phyloP scores from a whole-genome alignment of 2,113 vertebrate genomes.

The Chascanopsetta lugubris region DNA sequence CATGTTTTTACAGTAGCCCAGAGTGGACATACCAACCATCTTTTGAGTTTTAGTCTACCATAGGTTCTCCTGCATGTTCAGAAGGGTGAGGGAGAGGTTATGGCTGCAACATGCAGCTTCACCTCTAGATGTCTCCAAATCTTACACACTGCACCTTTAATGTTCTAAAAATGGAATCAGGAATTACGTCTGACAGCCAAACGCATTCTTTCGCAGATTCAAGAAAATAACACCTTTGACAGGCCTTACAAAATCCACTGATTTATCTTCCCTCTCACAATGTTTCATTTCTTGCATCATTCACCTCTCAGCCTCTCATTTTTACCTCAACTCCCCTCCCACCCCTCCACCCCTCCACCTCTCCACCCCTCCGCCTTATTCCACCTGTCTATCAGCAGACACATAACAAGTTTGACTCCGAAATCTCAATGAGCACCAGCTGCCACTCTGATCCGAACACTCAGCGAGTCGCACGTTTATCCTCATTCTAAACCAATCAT shows the following conservation, averaged over 20 bases:
- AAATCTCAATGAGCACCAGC: background rate
- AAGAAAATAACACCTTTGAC: slow-evolving; percentile 21
- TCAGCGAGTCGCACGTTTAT: background rate
- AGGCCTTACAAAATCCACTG: slow-evolving; percentile 17
- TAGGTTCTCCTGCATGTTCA: no score
- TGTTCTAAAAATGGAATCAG: background rate
- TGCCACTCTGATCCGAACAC: background rate
- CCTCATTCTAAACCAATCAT: background rate
- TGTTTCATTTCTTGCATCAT: background rate
- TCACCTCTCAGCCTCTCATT: background rate
- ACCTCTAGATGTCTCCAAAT: no score
- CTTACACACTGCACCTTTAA: no score
- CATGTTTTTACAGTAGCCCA: no score
- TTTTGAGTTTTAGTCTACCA: no score
- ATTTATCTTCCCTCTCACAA: background rate
- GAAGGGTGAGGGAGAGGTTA: no score
- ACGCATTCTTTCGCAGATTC: background rate
- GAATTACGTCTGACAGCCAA: background rate
- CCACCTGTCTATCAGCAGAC: slow-evolving; percentile 2
- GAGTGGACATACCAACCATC: no score
- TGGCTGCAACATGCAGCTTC: no score
- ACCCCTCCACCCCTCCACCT: background rate
- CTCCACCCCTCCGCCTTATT: background rate
- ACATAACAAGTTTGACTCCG: background rate
- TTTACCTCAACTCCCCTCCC: no score